These are phyloP conservation scores for Bucco capensis DNA, from an alignment of 2,113 vertebrate genomes.

Conservation along the genomic window DNA sequence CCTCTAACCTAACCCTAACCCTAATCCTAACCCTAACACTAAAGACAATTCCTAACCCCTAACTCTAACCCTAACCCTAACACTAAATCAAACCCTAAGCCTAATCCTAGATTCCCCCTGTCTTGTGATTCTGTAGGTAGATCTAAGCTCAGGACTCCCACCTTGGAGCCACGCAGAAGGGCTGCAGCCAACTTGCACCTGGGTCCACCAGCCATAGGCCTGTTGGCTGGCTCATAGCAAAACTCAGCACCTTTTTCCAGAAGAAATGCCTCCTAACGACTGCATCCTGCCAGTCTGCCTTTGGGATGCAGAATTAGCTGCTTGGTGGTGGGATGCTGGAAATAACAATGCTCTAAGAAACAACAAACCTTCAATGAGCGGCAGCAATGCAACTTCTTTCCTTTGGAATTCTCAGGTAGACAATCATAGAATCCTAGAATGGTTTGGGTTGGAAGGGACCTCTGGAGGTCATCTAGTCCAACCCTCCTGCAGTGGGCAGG, in stretches of 20 bases:
- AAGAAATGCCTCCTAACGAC: not conserved
- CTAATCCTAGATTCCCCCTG: too few relatives aligned
- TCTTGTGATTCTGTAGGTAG: too few relatives aligned
- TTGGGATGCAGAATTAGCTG: not conserved
- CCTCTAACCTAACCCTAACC: too few relatives aligned
- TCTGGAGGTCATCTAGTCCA: too few relatives aligned
- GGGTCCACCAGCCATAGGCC: not conserved
- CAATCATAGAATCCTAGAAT: too few relatives aligned
- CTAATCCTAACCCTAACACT: too few relatives aligned
- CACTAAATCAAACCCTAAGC: too few relatives aligned
- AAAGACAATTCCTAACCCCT: too few relatives aligned
- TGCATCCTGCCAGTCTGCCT: not conserved
- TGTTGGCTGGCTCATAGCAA: accelerated
- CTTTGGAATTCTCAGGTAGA: accelerated
- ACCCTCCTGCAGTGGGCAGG: too few relatives aligned
- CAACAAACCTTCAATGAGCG: not conserved
- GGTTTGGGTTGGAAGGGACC: too few relatives aligned
- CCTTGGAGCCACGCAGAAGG: accelerated
- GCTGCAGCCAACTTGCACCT: not conserved
- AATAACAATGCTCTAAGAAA: not conserved
- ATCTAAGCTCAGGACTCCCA: too few relatives aligned
- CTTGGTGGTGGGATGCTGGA: not conserved
- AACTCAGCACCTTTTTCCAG: not conserved
- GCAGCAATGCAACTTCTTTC: not conserved
- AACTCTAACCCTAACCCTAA: too few relatives aligned